Base-by-base conservation (phyloP, 2,888 invertebrate species). In the Morpho achilles region DNA sequence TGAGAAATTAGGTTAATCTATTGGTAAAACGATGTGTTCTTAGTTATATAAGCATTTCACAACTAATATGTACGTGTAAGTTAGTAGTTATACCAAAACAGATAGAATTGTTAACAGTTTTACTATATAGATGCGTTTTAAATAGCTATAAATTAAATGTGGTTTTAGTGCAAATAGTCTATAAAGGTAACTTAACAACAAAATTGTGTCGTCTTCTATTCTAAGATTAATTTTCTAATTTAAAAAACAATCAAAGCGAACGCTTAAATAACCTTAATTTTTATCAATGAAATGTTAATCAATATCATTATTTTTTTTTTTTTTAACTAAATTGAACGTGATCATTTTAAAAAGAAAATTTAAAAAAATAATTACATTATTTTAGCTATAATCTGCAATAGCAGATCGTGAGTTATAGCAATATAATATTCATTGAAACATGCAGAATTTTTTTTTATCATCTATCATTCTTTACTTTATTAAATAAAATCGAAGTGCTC, bases 41-140 rank as follows among this genome's bases (percentile, higher is more conserved):
- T 66, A 67, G 66, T 22, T 41, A 42, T 53, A 23, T 67, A 67
- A 63, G 64, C 48, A 54, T 63, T 66, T 66, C 61, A 62, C 62
- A 62, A 55, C 59, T 59, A 60, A 61, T 62, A 52, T 61, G 55
- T 60, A 53, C 32, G 49, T 62, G 32, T 62, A 53, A 53, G 47
- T 56, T 56, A 47, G 46, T 53, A 32, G 32, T 32, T 32, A 53
- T 53, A 41, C 45, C 45, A 56, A 51, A 51, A 41, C 46, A 23
- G 46, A 50, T 22, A 51, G 8, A 46, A 41, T 32, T 51, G 46
- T 53, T 53, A 46, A 46, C 46, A 53, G 10, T 46, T 16, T 40
- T 53, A 45, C 40, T 46, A 46, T 16, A 46, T 39, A 53, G 40
- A 43, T 46, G 46, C 52, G 32, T 52, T 51, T 32, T 45, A 45